A percentile compares a stretch with the other conserved stretches of the same genome.
phyloP scores from a whole-genome alignment of 1,140 invertebrate species.

The Dendrolimus kikuchii region DNA sequence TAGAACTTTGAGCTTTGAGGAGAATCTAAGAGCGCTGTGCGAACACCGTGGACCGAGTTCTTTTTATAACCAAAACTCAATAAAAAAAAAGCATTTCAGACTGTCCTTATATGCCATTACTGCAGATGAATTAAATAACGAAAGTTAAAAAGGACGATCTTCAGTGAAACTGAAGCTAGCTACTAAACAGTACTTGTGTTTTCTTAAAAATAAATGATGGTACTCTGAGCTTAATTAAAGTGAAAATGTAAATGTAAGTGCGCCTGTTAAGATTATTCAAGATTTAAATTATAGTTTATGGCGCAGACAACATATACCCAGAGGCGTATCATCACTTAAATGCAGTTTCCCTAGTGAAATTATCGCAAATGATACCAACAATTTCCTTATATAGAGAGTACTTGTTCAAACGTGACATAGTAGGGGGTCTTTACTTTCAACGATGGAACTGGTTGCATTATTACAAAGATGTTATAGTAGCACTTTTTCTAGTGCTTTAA shows the following conservation, averaged over 20 bases:
- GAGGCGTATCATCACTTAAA: slow-evolving; percentile 37
- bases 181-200: no score
- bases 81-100: no score
- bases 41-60: no score
- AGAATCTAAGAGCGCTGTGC: no score
- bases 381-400: slow-evolving; percentile 3
- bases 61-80: no score
- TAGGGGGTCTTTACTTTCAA: neutral
- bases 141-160: no score
- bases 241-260: slow-evolving; percentile 34
- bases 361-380: slow-evolving; percentile 34
- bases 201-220: no score
- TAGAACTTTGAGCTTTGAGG: no score
- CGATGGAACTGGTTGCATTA: neutral
- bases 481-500: no score
- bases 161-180: no score
- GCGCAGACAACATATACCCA: slow-evolving; percentile 17
- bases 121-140: no score
- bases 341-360: slow-evolving; percentile 31
- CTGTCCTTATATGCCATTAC: no score
- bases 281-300: slow-evolving; percentile 33
- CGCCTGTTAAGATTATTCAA: slow-evolving; percentile 33
- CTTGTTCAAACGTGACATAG: neutral
- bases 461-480: neutral
- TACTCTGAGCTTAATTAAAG: slow-evolving; percentile 10